Evolutionary conservation across 2,113 vertebrate species (phyloP), one percentile per base, ranked within the genome.

Genomic region (Istiophorus platypterus): DNA sequence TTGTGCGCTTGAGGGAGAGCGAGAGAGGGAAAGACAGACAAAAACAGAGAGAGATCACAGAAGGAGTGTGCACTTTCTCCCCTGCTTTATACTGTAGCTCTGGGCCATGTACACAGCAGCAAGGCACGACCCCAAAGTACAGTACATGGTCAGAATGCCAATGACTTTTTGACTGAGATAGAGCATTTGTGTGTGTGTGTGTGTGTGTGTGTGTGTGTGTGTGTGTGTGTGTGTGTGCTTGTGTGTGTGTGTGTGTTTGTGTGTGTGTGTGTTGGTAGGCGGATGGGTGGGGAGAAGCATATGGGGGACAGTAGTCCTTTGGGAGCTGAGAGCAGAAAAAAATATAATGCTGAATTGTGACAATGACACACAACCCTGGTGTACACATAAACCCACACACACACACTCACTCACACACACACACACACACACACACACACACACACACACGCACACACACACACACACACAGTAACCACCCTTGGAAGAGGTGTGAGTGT

Each of bases 21-120:
- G 22, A 61, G 54, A 31, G 11, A 58, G 61, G n/a, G 72, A 58
- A 57, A 56, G 45, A 49, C 2, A 22, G 8, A n/a, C 47, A 77
- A 2, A 54, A 80, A 56, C 29, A 59, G 73, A 64, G 58, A 67
- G 54, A 79, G 68, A 89, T 87, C 76, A 86, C 77, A 88, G 72
- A 82, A 51, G 78, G 78, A 65, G 64, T 51, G 67, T 78, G 63
- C 71, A 76, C 70, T 74, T 56, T 78, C 58, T 68, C 57, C 73
- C 49, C 59, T 52, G 74, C 67, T 87, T 26, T 82, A 80, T 34
- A 34, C 31, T 34, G 6, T 79, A 85, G 81, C 91, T 90, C 68
- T 80, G 81, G 71, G 91, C 81, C 88, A 76, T 89, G 89, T 91
- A 88, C 75, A 86, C 81, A 82, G 91, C 75, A 82, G 86, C 89